Evolutionary conservation across 2,113 vertebrate species (phyloP), one percentile per base, ranked within the genome.

Genomic region (Paraplagusia blochii): DNA sequence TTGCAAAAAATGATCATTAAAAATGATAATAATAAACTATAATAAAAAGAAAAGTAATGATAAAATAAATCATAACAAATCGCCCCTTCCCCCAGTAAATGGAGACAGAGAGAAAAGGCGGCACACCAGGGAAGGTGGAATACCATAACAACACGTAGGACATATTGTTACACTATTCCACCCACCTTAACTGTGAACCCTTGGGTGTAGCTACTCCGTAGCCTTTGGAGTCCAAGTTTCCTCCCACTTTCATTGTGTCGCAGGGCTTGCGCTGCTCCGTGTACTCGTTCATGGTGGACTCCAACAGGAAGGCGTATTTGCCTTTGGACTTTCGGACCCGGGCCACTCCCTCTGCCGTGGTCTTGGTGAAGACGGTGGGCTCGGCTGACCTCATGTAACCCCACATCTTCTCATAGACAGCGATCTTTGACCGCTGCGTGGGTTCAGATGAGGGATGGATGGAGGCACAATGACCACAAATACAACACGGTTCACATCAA

Each of bases 101-200:
- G 59, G 53, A 70, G 29, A 76, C 71, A 76, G 46, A 78, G 52
- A 80, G 46, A 76, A 80, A 77, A 90, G 92, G 88, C 90, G 93
- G 94, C 92, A 93, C 96, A 93, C 94, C 96, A 99, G 94, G 97
- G 97, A 95, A 93, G 97, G 95, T 99, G 96, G 96, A 98, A 98
- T 96, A 98, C 91, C 95, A 98, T 99, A 99, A 99, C 97, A 98
- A 98, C 94, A 96, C 93, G 88, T 92, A 78, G 19, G 10, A 87
- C 90, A 92, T 94, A 98, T 98, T 98, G 97, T 99, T 98, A 98
- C 96, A 98, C 93, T 97, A 98, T 93, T 94, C 97, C 97, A 99
- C 97, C 97, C 94, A 99, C 97, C 96, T 99, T 98, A 99, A 98
- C 96, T 95, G 94, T 93, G 96, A 98, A 91, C 95, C 94, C 93